These are phyloP conservation scores for Orchesellides sinensis DNA, from an alignment of 2,888 invertebrate genomes.

Conservation along the genomic window DNA sequence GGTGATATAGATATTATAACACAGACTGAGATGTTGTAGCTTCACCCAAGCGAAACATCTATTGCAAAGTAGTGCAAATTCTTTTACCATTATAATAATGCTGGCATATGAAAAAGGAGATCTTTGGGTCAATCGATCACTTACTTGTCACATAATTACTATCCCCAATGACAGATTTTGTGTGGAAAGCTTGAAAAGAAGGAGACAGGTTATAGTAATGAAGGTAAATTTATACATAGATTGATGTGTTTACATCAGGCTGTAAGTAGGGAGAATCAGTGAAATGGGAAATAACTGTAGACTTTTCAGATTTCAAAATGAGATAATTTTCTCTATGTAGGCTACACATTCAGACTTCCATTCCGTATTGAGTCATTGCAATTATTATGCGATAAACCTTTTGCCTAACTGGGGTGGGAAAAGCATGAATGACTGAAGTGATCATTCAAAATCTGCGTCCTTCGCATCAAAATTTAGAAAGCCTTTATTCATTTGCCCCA, in stretches of 20 bases:
- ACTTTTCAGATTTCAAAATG: slow-evolving; percentile 29
- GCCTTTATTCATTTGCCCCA: neutral
- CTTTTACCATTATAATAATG: neutral
- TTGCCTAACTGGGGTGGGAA: slow-evolving; percentile 53
- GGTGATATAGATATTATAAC: too few species aligned
- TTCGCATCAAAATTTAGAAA: too few species aligned
- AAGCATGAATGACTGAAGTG: slow-evolving; percentile 52
- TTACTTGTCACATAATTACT: slow-evolving; percentile 45
- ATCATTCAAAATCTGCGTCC: slow-evolving; percentile 40
- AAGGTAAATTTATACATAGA: neutral
- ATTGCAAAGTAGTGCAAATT: neutral
- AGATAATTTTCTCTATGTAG: slow-evolving; percentile 21
- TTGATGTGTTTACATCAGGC: neutral
- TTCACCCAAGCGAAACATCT: slow-evolving; percentile 9
- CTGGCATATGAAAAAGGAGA: slow-evolving; percentile 30
- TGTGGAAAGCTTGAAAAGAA: neutral
- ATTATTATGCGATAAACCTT: slow-evolving; percentile 43
- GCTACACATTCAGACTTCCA: slow-evolving; percentile 1
- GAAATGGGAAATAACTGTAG: slow-evolving; percentile 39
- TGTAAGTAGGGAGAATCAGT: too few species aligned
- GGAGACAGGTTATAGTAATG: neutral
- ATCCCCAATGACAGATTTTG: too few species aligned
- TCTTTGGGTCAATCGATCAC: slow-evolving; percentile 63
- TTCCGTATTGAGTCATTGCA: slow-evolving; percentile 29
- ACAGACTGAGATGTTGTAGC: too few species aligned